Conservation (phyloP, 2,797 vertebrate species). For the Megaceryle alcyon region DNA sequence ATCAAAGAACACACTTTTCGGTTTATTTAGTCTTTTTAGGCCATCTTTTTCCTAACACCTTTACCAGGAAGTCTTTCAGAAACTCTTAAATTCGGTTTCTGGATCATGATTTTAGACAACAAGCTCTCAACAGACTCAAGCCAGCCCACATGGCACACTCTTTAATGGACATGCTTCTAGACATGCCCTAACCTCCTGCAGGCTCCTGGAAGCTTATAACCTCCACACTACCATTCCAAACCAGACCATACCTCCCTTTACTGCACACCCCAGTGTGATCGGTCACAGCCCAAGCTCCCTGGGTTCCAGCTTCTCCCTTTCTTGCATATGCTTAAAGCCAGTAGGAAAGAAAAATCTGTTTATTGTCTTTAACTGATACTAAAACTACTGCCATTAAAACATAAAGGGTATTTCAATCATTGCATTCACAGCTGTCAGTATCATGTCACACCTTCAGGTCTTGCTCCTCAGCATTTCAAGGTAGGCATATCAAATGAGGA, state of each 20-base stretch:
- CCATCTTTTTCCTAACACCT: neutral
- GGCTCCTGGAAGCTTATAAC: neutral
- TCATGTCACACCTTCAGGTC: rapidly evolving
- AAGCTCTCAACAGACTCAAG: neutral
- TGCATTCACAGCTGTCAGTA: neutral
- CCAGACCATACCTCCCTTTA: neutral
- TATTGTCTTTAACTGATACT: neutral
- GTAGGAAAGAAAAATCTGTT: neutral
- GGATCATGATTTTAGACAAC: neutral
- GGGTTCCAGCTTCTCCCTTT: neutral
- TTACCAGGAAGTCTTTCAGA: rapidly evolving
- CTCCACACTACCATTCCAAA: neutral
- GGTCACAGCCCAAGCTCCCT: neutral
- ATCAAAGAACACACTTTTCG: neutral
- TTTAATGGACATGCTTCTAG: neutral
- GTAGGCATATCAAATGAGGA: neutral
- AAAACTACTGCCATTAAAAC: neutral
- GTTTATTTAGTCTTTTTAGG: neutral
- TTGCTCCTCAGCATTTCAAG: neutral
- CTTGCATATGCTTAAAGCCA: neutral
- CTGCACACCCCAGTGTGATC: neutral
- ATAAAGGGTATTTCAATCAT: neutral
- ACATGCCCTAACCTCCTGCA: neutral
- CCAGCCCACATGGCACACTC: neutral
- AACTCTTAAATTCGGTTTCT: neutral